Conservation (phyloP, 2,888 invertebrate species). For the Tetranychus piercei region DNA sequence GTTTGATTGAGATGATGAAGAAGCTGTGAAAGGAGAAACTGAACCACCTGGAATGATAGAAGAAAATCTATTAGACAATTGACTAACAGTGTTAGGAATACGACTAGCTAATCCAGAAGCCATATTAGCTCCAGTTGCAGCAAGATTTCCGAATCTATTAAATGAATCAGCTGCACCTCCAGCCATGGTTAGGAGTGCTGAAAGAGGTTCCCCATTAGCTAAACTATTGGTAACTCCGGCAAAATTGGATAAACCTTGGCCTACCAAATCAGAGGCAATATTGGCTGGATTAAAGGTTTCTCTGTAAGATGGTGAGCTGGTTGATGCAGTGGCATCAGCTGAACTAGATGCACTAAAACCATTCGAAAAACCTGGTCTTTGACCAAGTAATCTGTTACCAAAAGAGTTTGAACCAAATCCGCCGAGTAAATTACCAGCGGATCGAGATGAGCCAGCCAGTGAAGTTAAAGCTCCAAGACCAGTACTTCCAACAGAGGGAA, state of each 20-base stretch:
- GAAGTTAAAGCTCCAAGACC: background rate
- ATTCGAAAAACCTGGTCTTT: too few species aligned
- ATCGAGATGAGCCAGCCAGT: background rate
- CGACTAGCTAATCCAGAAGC: background rate
- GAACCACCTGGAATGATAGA: background rate
- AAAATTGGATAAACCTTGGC: background rate
- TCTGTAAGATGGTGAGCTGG: too few species aligned
- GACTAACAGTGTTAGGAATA: background rate
- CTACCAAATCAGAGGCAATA: background rate
- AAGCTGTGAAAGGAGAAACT: background rate
- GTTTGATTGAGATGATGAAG: too few species aligned
- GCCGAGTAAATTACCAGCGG: background rate
- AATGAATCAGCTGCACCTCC: background rate
- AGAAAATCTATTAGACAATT: background rate
- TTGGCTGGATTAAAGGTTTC: background rate
- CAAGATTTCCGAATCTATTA: background rate
- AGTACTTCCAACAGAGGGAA: background rate
- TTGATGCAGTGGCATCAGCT: too few species aligned
- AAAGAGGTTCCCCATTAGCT: background rate
- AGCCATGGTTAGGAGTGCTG: background rate
- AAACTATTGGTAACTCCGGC: background rate
- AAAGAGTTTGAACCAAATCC: background rate
- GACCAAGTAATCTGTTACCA: too few species aligned
- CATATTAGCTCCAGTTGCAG: background rate
- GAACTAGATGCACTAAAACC: too few species aligned